Percentiles rank a stretch among this genome's conserved stretches.
These are phyloP conservation scores for Leptinotarsa rubiginosa DNA, from an alignment of 2,888 invertebrate genomes.

Conservation along the genomic window DNA sequence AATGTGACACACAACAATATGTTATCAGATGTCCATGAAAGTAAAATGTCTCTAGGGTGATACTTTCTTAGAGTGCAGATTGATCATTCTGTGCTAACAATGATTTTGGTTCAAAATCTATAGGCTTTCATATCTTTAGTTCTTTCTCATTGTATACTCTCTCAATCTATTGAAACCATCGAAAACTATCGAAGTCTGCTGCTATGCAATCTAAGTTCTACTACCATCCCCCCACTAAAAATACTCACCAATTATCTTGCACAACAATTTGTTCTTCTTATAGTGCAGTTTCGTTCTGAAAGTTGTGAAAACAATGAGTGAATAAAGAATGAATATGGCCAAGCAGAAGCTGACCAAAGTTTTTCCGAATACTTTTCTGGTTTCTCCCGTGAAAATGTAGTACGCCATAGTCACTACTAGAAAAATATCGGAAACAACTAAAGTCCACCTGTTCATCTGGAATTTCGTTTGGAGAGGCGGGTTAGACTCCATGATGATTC, in stretches of 20 bases:
- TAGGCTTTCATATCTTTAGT: too few species aligned
- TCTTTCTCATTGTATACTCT: too few species aligned
- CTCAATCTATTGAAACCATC: too few species aligned
- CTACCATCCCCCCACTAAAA: background rate
- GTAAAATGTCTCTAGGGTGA: too few species aligned
- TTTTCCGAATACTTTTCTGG: slow-evolving; percentile 54
- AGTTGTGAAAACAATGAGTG: slow-evolving; percentile 45
- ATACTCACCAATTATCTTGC: slow-evolving; percentile 43
- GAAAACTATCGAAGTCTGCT: too few species aligned
- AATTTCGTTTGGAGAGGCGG: slow-evolving; percentile 45
- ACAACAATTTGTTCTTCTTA: slow-evolving; percentile 24
- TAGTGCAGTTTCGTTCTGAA: slow-evolving; percentile 34
- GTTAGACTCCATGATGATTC: slow-evolving; percentile 28
- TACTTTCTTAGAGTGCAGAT: too few species aligned
- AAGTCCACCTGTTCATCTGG: slow-evolving; percentile 48
- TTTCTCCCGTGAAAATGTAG: slow-evolving; percentile 50
- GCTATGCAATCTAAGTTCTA: too few species aligned
- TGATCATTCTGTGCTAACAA: too few species aligned
- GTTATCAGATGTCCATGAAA: too few species aligned
- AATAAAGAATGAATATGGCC: slow-evolving; percentile 43
- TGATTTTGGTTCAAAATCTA: too few species aligned
- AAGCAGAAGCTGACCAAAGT: slow-evolving; percentile 52
- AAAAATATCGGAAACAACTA: slow-evolving; percentile 51
- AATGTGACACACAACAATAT: too few species aligned
- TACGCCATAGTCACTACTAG: slow-evolving; percentile 47